Evolutionary conservation across 2,888 invertebrate genomes (phyloP), one percentile per base, ranked within the genome.

Genomic region (Meandrusa payeni): DNA sequence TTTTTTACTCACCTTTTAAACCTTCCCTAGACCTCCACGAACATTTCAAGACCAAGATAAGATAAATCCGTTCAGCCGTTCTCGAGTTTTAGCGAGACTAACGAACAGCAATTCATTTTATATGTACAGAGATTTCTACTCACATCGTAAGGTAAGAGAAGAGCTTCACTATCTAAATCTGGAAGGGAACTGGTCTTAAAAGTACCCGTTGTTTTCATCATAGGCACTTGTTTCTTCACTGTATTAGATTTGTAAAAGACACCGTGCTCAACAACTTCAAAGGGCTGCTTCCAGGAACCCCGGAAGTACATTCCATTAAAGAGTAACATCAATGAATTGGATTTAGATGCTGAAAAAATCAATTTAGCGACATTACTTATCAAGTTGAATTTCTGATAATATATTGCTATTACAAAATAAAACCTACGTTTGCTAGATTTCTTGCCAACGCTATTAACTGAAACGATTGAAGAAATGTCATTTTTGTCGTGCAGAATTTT

Each of bases 221-320:
- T 91, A 0, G 88, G 78, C 0, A 90, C 88, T 51, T 89, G 85
- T 45, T 89, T 86, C 61, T 93, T 92, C 52, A 90, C 90, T 0
- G 82, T 79, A 27, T 83, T 88, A 5, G 90, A 90, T 45, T 89
- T 86, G 61, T 91, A 89, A 77, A 95, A 95, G 47, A 92, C 89
- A 22, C 90, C 89, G 1, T 79, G 61, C 37, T 81, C 80, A 1
- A 82, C 74, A 7, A 69, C 62, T 46, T 91, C 89, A 65, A 95
- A 95, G 0, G 91, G 83, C 13, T 89, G 86, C 47, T 91, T 89
- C 95, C 95, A 95, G 5, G 89, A 89, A n/a, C 94, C 94, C 51
- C 93, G 93, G 85, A 94, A 95, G 69, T 93, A 94, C 59, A 95
- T 82, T 0, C 93, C 93, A 57, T 94, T 95, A 55, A 94, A 92